Conservation (phyloP, 2,888 invertebrate species). For the Dioctria rufipes region DNA sequence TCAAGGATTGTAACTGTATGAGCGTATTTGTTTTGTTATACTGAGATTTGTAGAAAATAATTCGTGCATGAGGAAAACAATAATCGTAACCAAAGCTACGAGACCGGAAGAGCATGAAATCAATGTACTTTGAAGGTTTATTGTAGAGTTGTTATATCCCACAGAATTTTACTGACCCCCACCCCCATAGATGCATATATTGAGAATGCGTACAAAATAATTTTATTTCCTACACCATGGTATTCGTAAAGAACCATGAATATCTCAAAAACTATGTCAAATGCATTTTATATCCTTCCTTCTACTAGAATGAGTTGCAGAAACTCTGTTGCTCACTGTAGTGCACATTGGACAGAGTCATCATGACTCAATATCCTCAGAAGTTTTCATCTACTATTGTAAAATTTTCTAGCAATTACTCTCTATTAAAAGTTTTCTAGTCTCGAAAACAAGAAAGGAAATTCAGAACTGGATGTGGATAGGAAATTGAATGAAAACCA, state of each 20-base stretch:
- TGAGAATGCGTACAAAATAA: too few species aligned
- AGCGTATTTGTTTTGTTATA: background rate
- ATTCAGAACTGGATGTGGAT: background rate
- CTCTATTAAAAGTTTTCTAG: constrained; percentile 40
- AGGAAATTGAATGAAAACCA: background rate
- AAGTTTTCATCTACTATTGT: constrained; percentile 14
- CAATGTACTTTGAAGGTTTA: background rate
- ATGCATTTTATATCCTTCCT: too few species aligned
- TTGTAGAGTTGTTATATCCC: background rate
- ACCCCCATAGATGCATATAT: background rate
- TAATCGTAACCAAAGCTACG: background rate
- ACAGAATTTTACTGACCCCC: background rate
- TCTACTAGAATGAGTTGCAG: too few species aligned
- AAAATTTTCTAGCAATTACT: constrained; percentile 30
- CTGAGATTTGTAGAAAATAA: background rate
- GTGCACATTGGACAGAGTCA: background rate
- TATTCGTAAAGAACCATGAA: too few species aligned
- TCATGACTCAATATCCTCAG: background rate
- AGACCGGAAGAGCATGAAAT: constrained; percentile 4
- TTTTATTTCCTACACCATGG: too few species aligned
- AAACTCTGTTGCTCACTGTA: background rate
- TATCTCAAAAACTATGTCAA: too few species aligned
- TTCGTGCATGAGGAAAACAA: background rate
- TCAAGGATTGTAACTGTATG: background rate
- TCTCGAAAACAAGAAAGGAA: constrained; percentile 9